phyloP scores from a whole-genome alignment of 2,888 invertebrate species.

The Hirtodrosophila histrioides region DNA sequence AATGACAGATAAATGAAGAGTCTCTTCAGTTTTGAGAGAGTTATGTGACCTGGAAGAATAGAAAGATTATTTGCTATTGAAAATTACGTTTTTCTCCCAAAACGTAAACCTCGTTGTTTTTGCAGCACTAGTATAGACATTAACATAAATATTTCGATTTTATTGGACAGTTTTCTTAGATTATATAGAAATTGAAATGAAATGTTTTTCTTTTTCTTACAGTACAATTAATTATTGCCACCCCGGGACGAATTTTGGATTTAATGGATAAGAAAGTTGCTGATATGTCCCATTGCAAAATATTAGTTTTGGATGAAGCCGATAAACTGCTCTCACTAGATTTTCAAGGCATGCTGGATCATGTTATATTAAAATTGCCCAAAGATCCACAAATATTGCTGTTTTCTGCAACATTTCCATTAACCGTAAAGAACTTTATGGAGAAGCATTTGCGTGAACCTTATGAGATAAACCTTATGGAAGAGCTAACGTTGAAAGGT shows the following conservation, averaged over 20 bases:
- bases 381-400: slow-evolving; percentile 98
- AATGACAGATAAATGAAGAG: too few species aligned
- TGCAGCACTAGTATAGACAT: too few species aligned
- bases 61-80: too few species aligned
- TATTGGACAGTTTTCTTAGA: background rate
- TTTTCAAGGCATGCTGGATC: slow-evolving; percentile 99
- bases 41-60: too few species aligned
- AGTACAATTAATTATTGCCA: slow-evolving; percentile 99
- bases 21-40: too few species aligned
- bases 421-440: slow-evolving; percentile 99
- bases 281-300: slow-evolving; percentile 97
- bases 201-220: slow-evolving; percentile 67
- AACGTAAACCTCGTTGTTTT: too few species aligned
- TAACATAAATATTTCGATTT: background rate
- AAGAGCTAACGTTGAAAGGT: slow-evolving; percentile 99
- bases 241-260: slow-evolving; percentile 99
- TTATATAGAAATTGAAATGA: too few species aligned
- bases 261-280: slow-evolving; percentile 99
- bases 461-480: slow-evolving; percentile 99
- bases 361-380: slow-evolving; percentile 96
- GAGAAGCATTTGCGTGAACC: slow-evolving; percentile 98
- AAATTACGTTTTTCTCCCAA: too few species aligned
- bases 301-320: slow-evolving; percentile 99
- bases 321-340: slow-evolving; percentile 99
- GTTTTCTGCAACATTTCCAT: slow-evolving; percentile 99